Conservation (phyloP, 1,140 invertebrate species). For the Armadillidium nasatum region DNA sequence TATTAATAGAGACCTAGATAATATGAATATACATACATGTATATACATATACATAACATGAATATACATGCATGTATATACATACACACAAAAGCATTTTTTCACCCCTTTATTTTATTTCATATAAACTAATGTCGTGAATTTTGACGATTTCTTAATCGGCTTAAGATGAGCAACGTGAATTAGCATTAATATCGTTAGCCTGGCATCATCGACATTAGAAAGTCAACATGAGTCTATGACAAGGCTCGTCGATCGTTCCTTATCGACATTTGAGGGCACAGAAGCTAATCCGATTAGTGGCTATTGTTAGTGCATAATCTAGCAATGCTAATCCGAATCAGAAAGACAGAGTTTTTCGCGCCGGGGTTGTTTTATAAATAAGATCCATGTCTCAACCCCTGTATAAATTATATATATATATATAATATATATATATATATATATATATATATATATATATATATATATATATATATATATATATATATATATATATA, state of each 20-base stretch:
- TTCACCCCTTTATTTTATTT: not conserved
- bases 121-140: not conserved
- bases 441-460: not conserved
- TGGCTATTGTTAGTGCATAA: slow-evolving; percentile 12
- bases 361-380: not conserved
- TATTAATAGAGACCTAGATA: not conserved
- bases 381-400: not conserved
- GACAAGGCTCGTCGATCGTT: not conserved
- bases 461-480: not conserved
- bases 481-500: not conserved
- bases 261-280: not conserved
- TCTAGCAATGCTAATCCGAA: not conserved
- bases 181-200: slow-evolving; percentile 2
- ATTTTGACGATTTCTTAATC: not conserved
- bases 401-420: not conserved
- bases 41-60: not conserved
- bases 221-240: slow-evolving; percentile 4
- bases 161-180: not conserved
- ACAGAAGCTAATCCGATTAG: slow-evolving; percentile 2
- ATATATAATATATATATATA: not conserved
- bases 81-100: not conserved
- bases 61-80: not conserved
- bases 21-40: not conserved
- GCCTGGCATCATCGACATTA: not conserved
- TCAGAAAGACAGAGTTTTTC: not conserved